phyloP scores from a whole-genome alignment of 2,797 vertebrate species.

The Propithecus perrieri region DNA sequence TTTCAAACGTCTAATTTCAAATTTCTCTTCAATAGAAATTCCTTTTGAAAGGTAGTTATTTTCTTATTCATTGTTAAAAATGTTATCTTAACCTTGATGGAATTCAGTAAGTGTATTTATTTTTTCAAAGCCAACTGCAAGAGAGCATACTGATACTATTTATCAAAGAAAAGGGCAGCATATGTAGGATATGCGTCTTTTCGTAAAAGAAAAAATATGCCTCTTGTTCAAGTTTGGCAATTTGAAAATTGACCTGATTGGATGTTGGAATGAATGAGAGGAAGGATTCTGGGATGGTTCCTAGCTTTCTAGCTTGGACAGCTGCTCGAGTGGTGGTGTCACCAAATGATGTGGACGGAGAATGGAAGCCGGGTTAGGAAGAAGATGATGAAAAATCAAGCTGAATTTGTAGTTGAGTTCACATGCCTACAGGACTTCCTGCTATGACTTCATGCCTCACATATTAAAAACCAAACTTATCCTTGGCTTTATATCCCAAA shows the following conservation, averaged over 20 bases:
- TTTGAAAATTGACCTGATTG: not conserved
- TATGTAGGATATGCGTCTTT: not conserved
- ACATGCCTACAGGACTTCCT: not conserved
- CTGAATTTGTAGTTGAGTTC: not conserved
- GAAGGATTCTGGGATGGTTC: not conserved
- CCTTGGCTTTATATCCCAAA: not conserved
- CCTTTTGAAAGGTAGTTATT: slow-evolving; percentile 25
- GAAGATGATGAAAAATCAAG: not conserved
- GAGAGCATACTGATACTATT: not conserved
- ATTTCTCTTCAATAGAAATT: not conserved
- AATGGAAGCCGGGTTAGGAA: not conserved
- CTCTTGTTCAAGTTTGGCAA: not conserved
- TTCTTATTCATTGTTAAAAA: slow-evolving; percentile 40
- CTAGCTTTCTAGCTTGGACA: not conserved
- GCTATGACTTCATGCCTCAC: not conserved
- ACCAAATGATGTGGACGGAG: not conserved
- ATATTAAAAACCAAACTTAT: not conserved
- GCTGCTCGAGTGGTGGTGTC: not conserved
- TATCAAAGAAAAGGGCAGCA: not conserved
- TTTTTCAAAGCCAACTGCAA: not conserved
- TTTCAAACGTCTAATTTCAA: slow-evolving; percentile 44
- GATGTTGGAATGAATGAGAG: not conserved
- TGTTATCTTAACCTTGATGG: slow-evolving; percentile 45
- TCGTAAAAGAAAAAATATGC: slow-evolving; percentile 9
- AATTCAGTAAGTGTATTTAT: not conserved